These are phyloP conservation scores for Xiphophorus maculatus DNA, from an alignment of 2,113 vertebrate genomes.

Conservation along the genomic window DNA sequence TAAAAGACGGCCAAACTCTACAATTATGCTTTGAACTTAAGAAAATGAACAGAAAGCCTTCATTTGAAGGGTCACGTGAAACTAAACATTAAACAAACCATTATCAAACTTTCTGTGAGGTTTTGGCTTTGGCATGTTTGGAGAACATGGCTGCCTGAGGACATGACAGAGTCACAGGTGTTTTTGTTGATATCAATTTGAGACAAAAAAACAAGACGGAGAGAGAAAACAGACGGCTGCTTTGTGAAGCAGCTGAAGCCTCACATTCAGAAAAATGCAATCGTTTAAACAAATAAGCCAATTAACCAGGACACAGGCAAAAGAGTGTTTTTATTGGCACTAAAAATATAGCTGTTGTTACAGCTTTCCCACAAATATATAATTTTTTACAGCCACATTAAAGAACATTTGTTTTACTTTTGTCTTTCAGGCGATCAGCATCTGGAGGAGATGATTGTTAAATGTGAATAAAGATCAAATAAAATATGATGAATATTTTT, in stretches of 20 bases:
- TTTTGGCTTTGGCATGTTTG: constrained; percentile 7
- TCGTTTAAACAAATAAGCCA: background rate
- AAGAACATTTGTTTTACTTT: constrained; percentile 18
- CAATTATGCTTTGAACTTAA: constrained; percentile 40
- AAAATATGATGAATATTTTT: constrained; percentile 49
- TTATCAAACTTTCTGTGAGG: background rate
- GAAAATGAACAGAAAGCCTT: constrained; percentile 31
- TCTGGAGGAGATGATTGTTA: constrained; percentile 27
- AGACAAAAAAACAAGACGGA: background rate
- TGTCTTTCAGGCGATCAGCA: constrained; percentile 45
- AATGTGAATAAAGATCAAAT: constrained; percentile 42
- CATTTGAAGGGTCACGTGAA: constrained; percentile 40
- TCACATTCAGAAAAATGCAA: background rate
- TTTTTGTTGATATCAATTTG: constrained; percentile 16
- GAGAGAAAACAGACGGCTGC: background rate
- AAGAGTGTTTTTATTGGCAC: background rate
- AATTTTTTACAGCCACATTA: background rate
- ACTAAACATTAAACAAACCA: constrained; percentile 8
- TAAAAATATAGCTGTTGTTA: background rate
- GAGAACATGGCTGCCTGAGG: constrained; percentile 16
- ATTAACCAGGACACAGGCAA: background rate
- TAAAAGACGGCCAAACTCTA: constrained; percentile 26
- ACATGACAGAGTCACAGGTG: constrained; percentile 29
- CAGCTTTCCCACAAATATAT: background rate
- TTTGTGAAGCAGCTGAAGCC: constrained; percentile 3